Evolutionary conservation across 2,888 invertebrate species (phyloP), one percentile per base, ranked within the genome.

Genomic region (Cataglyphis cursor): DNA sequence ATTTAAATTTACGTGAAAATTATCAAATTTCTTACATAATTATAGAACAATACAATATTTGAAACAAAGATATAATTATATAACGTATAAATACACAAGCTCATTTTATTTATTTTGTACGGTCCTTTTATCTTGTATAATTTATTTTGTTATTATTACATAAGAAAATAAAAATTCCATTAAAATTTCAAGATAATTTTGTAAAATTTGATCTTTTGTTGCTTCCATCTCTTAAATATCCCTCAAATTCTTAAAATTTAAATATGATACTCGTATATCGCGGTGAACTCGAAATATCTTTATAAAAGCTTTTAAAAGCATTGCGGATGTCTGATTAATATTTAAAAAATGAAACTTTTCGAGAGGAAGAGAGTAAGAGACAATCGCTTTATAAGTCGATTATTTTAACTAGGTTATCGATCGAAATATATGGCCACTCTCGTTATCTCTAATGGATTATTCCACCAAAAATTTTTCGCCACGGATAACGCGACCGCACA

Each of bases 251-350:
- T 18, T 3, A 18, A 48, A 31, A 57, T 24, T 12, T 54, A 0
- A 72, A 38, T 24, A 24, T 10, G 31, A 18, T 15, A 1, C 10
- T 38, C 51, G 10, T 38, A 12, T 38, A 72, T 38, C 24, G 3
- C 24, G 18, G 8, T 10, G 10, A 57, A 24, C 15, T 72, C 54
- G 38, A 72, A 38, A 28, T 59, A 38, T 38, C 54, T 24, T 54
- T 48, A 51, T 51, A 35, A 28, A 59, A 59, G 72, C 72, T 72
- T 72, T 72, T 72, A 74, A 74, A 62, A 74, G 44, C 61, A 28
- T 41, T 12, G 44, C 9, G 15, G 28, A 44, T 15, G 28, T 38
- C 35, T 28, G n/a, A n/a, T 21, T 38, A 59, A 59, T 57, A 24
- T 59, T 57, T 57, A 59, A 51, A 72, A 59, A 41, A 41, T 31